Evolutionary conservation across 2,888 invertebrate species (phyloP).

Genomic region (Empis livida): DNA sequence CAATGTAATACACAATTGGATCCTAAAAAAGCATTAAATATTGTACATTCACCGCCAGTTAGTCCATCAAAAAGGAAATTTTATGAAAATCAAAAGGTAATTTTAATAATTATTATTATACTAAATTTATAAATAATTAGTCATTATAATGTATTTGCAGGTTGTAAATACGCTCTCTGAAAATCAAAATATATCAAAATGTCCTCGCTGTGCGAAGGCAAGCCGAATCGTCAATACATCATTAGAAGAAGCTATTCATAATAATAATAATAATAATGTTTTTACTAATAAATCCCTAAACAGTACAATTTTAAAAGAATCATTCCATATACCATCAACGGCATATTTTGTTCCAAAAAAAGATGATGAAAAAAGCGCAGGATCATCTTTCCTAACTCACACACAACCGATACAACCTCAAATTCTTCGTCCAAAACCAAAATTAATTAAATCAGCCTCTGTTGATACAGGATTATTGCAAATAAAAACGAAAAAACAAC

Average conservation of each 20-base stretch:
- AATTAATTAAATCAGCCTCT: constrained; percentile 8
- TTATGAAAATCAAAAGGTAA: constrained; percentile 14
- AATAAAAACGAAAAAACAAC: background rate
- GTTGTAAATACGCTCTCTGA: constrained; percentile 8
- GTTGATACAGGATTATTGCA: constrained; percentile 4
- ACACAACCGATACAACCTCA: too few species aligned
- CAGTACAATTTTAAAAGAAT: background rate
- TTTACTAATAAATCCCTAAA: background rate
- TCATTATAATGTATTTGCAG: constrained; percentile 2
- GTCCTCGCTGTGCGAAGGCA: constrained; percentile 12
- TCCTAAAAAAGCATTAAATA: constrained; percentile 3
- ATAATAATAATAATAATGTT: constrained; percentile 5
- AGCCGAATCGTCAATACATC: constrained; percentile 9
- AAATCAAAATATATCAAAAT: constrained; percentile 10
- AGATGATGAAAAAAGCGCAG: background rate
- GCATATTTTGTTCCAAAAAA: background rate
- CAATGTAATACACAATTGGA: constrained; percentile 4
- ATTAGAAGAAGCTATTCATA: background rate
- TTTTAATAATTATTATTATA: background rate
- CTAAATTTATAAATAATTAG: background rate
- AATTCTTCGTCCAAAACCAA: background rate
- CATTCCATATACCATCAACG: background rate
- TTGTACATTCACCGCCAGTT: constrained; percentile 11
- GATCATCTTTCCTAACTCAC: too few species aligned
- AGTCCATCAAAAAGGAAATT: constrained; percentile 14